These are phyloP conservation scores for Megaustenia siamemsis DNA, from an alignment of 2,888 invertebrate genomes.

Conservation along the genomic window DNA sequence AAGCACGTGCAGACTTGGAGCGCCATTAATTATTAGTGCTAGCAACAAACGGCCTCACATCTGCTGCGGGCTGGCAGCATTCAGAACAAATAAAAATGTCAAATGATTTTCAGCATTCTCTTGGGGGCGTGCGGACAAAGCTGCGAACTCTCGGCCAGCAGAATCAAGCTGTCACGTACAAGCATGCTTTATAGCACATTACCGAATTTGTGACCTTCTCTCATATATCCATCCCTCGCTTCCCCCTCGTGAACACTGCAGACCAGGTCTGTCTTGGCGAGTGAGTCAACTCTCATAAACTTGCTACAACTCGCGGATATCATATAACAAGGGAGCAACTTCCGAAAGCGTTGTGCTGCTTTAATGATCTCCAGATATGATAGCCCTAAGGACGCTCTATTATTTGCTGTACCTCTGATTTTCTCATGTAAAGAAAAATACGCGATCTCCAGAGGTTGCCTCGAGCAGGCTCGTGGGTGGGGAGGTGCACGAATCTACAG, in stretches of 20 bases:
- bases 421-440: no score
- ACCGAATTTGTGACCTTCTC: background rate
- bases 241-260: background rate
- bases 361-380: no score
- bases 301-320: background rate
- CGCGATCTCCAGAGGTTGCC: no score
- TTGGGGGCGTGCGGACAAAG: background rate
- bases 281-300: background rate
- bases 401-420: no score
- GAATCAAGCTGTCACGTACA: slow-evolving; percentile 17
- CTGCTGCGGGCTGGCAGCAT: background rate
- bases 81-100: slow-evolving; percentile 32
- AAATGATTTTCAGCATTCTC: slow-evolving; percentile 19
- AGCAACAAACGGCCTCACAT: background rate
- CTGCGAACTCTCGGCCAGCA: background rate
- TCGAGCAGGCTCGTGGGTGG: no score
- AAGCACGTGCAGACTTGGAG: slow-evolving; percentile 10
- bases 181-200: slow-evolving; percentile 17
- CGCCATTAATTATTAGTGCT: slow-evolving; percentile 26
- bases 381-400: no score
- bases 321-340: background rate
- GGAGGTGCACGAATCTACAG: no score
- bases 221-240: background rate
- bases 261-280: background rate
- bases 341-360: background rate